Evolutionary conservation across 2,797 vertebrate genomes (phyloP).

Genomic region (Danio choprae): DNA sequence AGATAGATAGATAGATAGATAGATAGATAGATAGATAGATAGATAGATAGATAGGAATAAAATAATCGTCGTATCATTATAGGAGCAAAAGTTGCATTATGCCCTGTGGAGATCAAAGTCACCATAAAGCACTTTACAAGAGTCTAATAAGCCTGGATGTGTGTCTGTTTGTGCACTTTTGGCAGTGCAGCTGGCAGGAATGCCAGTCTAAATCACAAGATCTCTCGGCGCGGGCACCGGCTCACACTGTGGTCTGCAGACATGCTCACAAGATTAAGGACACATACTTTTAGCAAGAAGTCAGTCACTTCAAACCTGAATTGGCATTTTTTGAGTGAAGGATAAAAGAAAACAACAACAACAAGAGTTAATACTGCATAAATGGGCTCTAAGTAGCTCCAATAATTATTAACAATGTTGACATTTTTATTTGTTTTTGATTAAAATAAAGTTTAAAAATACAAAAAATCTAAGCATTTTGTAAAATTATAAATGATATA

Average conservation of each 20-base stretch:
- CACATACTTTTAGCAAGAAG: not conserved
- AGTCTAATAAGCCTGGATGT: constrained; percentile 37
- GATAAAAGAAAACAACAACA: not conserved
- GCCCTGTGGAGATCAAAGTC: constrained; percentile 39
- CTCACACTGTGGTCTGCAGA: constrained; percentile 3
- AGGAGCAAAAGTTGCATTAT: not conserved
- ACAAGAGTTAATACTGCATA: not conserved
- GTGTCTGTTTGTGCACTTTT: constrained; percentile 21
- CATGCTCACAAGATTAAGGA: constrained; percentile 20
- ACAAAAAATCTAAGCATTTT: no score
- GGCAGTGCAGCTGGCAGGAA: constrained; percentile 39
- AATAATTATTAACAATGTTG: no score
- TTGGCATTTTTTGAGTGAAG: not conserved
- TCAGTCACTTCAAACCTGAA: not conserved
- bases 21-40: no score
- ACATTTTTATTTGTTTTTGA: no score
- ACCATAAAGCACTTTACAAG: constrained; percentile 32
- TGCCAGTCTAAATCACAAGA: constrained; percentile 46
- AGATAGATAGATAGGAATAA: not conserved
- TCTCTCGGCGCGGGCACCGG: not conserved
- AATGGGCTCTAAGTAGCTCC: not conserved
- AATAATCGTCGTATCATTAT: constrained; percentile 48
- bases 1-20: no score
- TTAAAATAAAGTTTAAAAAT: no score
- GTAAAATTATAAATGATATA: no score